Evolutionary conservation across 2,113 vertebrate species (phyloP).

Genomic region (Tonatia bakeri): DNA sequence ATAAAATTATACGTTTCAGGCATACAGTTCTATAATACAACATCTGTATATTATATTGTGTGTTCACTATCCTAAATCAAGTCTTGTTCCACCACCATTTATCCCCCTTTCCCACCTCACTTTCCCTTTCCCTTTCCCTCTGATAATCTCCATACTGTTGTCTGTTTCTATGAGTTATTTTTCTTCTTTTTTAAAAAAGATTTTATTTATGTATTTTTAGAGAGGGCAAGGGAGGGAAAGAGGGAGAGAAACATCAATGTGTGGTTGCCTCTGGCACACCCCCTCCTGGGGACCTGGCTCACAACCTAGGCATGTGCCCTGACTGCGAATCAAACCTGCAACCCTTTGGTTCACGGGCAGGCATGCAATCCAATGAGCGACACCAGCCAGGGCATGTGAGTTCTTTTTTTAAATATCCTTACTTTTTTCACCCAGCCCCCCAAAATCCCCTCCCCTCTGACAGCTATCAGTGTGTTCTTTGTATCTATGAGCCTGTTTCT

Average conservation of each 20-base stretch:
- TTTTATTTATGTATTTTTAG: no score
- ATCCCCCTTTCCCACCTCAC: not conserved
- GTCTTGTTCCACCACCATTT: not conserved
- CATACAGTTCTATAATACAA: not conserved
- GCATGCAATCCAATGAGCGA: no score
- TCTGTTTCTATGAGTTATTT: not conserved
- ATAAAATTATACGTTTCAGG: not conserved
- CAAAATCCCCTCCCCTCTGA: not conserved
- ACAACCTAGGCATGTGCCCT: no score
- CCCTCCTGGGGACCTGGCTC: no score
- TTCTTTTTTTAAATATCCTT: not conserved
- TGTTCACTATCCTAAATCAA: not conserved
- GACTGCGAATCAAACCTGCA: no score
- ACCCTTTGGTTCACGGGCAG: no score
- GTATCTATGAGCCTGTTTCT: not conserved
- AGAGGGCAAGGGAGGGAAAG: no score
- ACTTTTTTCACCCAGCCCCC: not conserved
- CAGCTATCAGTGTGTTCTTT: not conserved
- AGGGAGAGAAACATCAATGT: no score
- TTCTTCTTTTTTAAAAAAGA: no score
- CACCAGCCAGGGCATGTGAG: not conserved
- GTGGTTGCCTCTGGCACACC: no score
- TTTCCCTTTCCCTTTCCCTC: not conserved
- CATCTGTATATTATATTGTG: not conserved
- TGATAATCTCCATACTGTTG: not conserved